Percentiles rank a stretch among this genome's conserved stretches.
Conservation (phyloP, 2,113 vertebrate species). For the Ardeotis arabs region DNA sequence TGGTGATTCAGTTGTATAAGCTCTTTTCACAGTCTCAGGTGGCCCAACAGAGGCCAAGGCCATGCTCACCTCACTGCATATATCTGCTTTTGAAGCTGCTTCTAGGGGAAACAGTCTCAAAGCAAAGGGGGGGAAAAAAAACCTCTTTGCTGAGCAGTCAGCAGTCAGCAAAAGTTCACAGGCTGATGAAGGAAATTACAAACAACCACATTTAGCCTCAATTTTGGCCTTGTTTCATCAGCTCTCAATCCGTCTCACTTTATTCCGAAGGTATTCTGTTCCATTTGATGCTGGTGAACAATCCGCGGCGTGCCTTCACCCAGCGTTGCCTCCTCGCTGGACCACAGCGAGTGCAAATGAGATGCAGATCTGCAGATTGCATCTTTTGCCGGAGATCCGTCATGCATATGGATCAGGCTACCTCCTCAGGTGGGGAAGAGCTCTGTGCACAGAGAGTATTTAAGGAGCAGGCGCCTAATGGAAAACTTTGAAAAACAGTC, state of each 20-base stretch:
- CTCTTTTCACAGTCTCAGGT: background rate
- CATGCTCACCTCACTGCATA: background rate
- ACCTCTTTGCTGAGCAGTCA: background rate
- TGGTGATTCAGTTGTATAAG: background rate
- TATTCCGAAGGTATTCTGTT: background rate
- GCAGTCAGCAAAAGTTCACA: background rate
- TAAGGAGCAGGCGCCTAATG: background rate
- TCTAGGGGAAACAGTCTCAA: background rate
- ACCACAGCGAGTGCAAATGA: background rate
- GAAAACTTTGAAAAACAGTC: constrained; percentile 15
- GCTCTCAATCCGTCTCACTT: fast-evolving
- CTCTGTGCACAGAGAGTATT: background rate
- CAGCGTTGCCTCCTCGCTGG: background rate
- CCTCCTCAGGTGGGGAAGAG: background rate
- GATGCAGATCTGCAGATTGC: background rate
- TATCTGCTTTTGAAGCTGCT: background rate
- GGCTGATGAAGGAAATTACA: background rate
- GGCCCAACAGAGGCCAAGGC: background rate
- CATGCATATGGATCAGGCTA: background rate
- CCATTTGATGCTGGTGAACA: background rate
- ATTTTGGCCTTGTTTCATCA: background rate
- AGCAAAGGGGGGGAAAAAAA: background rate
- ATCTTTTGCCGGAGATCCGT: background rate
- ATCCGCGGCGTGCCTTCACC: fast-evolving
- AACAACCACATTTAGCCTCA: background rate